phyloP scores from a whole-genome alignment of 2,797 vertebrate species.

The Anabas testudineus region DNA sequence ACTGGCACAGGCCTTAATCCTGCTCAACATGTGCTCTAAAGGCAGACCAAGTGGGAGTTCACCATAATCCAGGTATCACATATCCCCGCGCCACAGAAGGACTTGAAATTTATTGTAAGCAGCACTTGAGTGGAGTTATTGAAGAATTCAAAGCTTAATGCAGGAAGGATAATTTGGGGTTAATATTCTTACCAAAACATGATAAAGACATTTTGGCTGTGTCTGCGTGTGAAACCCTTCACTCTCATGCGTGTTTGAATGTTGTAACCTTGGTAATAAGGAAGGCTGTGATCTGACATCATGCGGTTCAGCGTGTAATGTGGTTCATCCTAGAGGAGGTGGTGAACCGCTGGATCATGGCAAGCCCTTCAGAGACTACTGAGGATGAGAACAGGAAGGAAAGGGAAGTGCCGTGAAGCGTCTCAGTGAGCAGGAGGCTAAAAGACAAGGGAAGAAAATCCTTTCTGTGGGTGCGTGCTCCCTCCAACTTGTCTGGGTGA shows the following conservation, averaged over 20 bases:
- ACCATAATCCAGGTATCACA: conserved; percentile 79
- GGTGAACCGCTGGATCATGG: conserved; percentile 47
- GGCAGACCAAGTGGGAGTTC: conserved; percentile 52
- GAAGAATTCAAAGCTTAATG: too few relatives aligned
- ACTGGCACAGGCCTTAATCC: conserved; percentile 75
- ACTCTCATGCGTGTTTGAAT: conserved; percentile 21
- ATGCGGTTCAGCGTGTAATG: conserved; percentile 33
- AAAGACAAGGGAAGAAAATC: conserved; percentile 45
- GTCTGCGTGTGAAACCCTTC: not conserved
- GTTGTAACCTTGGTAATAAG: conserved; percentile 38
- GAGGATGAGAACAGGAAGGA: conserved; percentile 38
- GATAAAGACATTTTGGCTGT: too few relatives aligned
- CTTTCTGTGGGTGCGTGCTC: conserved; percentile 53
- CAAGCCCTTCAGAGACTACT: conserved; percentile 26
- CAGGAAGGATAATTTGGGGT: too few relatives aligned
- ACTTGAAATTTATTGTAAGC: conserved; percentile 54
- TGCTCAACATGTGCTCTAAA: conserved; percentile 62
- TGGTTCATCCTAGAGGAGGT: conserved; percentile 17
- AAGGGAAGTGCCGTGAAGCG: conserved; percentile 25
- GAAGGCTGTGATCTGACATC: conserved; percentile 29
- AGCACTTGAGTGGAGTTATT: conserved; percentile 49
- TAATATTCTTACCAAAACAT: too few relatives aligned
- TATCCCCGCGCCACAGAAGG: conserved; percentile 50
- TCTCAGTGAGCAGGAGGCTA: conserved; percentile 33
- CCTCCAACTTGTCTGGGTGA: conserved; percentile 60